Base-by-base conservation (phyloP, 2,113 vertebrate genomes). In the Camelus dromedarius region DNA sequence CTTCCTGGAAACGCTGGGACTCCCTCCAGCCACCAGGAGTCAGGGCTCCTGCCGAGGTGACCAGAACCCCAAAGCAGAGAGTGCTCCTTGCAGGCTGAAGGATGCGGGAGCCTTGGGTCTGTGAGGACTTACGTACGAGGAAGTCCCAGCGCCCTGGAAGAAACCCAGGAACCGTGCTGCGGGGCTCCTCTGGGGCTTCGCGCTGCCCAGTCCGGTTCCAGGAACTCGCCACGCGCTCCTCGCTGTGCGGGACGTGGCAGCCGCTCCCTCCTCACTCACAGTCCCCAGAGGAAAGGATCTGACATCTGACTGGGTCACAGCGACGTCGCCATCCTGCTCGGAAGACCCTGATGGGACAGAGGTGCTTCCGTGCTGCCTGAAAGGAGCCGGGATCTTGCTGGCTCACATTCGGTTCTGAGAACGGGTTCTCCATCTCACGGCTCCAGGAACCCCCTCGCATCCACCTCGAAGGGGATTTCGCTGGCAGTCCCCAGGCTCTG, bases 401-500 rank as follows among this genome's bases (percentile, higher is more conserved):
- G 54, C 52, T 76, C 70, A 56, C 79, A 14, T 54, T 73, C 35
- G 38, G 0, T 77, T 75, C 89, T 58, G 67, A 87, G 73, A 89
- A 69, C 22, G 15, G 18, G n/a, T 35, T 72, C 81, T 82, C 46
- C 16, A 6, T 84, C 54, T 77, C 28, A 22, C 24, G 20, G 12
- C 7, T 54, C 90, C 46, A 66, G 87, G 35, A 96, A 58, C 42
- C 38, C 10, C 18, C 76, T 20, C 6, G 32, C 82, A 72, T 30
- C 89, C 66, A 60, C 69, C 30, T 14, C 35, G 5, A 48, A 93
- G 91, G 94, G 94, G 91, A 88, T 95, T 96, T 96, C 6, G 2
- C 77, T 26, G 60, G 96, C 67, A 94, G 69, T 87, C 79, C 96
- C 91, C 91, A 79, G 73, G 64, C 81, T 93, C 73, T 80, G 60